A percentile compares a stretch with the other conserved stretches of the same genome.
phyloP scores from a whole-genome alignment of 2,797 vertebrate genomes.

The Phalanger gymnotis region DNA sequence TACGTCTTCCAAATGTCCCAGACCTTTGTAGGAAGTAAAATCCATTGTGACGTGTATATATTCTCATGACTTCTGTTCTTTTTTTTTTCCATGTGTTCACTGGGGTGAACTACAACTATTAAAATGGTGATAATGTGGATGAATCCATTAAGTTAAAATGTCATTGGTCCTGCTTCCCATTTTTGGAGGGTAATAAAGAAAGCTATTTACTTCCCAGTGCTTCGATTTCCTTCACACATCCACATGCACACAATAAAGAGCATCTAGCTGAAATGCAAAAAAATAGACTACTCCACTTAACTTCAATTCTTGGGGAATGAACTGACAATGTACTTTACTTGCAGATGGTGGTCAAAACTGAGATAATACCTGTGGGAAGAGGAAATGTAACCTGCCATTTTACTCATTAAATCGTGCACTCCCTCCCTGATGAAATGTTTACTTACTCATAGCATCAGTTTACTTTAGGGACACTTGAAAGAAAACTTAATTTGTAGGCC shows the following conservation, averaged over 20 bases:
- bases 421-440: neutral
- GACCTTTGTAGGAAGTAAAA: neutral
- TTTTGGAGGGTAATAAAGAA: neutral
- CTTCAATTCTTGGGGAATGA: neutral
- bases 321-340: neutral
- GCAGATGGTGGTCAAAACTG: neutral
- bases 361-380: neutral
- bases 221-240: neutral
- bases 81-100: neutral
- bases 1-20: neutral
- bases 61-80: neutral
- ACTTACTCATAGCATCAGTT: neutral
- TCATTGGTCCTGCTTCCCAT: neutral
- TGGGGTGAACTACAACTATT: neutral
- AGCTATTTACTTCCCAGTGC: neutral
- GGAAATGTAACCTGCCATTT: neutral
- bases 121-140: neutral
- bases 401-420: neutral
- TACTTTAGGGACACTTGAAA: neutral
- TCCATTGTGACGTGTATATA: neutral
- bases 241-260: neutral
- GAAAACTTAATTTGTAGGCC: neutral
- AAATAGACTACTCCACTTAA: neutral
- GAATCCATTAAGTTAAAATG: neutral
- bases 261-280: neutral